Evolutionary conservation across 1,140 invertebrate species (phyloP).

Genomic region (Dinothrombium tinctorium): DNA sequence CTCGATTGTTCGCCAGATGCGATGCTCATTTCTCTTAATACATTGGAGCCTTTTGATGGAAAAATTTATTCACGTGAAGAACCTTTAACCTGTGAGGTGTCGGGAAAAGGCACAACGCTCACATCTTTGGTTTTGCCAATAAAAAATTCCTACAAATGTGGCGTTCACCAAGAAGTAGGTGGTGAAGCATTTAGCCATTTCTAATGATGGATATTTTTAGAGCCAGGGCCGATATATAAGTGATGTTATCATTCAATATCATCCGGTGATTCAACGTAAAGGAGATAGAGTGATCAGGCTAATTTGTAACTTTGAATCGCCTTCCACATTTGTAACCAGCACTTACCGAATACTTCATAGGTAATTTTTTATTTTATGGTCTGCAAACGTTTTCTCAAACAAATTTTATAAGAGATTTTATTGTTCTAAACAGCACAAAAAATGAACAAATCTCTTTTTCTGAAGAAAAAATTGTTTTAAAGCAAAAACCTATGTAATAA

Average conservation of each 20-base stretch:
- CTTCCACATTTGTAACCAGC: slow-evolving; percentile 22
- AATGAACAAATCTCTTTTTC: no score
- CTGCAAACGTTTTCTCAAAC: neutral
- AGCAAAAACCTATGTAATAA: neutral
- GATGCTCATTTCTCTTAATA: slow-evolving; percentile 26
- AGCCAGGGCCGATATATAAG: slow-evolving; percentile 20
- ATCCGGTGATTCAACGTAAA: slow-evolving; percentile 31
- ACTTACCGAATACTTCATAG: slow-evolving; percentile 18
- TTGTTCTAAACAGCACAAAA: neutral
- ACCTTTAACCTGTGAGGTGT: slow-evolving; percentile 17
- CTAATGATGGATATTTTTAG: slow-evolving; percentile 4
- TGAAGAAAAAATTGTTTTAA: neutral
- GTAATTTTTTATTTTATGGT: slow-evolving; percentile 14
- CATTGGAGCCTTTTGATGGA: slow-evolving; percentile 27
- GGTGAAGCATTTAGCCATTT: slow-evolving; percentile 10
- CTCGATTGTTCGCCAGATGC: slow-evolving; percentile 25
- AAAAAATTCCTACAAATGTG: slow-evolving; percentile 7
- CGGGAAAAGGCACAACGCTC: slow-evolving; percentile 8
- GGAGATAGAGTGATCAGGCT: slow-evolving; percentile 31
- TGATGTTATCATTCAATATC: slow-evolving; percentile 31
- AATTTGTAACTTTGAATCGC: slow-evolving; percentile 26
- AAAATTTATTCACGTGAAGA: slow-evolving; percentile 14
- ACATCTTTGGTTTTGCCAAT: slow-evolving; percentile 14
- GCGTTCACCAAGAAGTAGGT: slow-evolving; percentile 11
- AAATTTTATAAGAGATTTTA: neutral